Base-by-base conservation (phyloP, 1,140 invertebrate genomes). In the Oryctes rhinoceros region DNA sequence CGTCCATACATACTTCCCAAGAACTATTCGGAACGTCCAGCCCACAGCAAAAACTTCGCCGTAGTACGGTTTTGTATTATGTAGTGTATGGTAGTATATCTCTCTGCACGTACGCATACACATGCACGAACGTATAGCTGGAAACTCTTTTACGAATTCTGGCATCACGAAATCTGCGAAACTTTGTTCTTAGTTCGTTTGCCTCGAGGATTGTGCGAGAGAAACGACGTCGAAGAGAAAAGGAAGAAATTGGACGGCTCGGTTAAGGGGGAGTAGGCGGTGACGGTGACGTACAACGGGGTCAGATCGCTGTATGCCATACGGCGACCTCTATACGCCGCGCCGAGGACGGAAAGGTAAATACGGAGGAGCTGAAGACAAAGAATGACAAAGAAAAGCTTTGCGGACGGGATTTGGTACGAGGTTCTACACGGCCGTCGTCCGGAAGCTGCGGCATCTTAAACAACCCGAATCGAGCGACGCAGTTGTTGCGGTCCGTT, bases 151-250 rank as follows among this genome's bases (percentile, higher is more conserved):
- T 53, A 37, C 65, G 24, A 37, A 71, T 71, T 15, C 65, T 10
- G 65, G 65, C 65, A 71, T 71, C 65, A 71, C 75, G 80, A 83
- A 84, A 84, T 84, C 83, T 81, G 78, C 75, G 81, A 84, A 84
- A 84, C 81, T 84, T 84, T 78, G 83, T 84, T 82, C 82, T 83
- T 83, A 83, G 81, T 83, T 83, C 83, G 83, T 83, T 83, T 82
- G 80, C 80, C 80, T 78, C 49, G 79, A 81, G 81, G 83, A 75
- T 82, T 75, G 47, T 76, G 49, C 62, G 71, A 37, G 65, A 35
- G 65, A 71, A 20, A 15, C 53, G 53, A 62, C 24, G 65, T 71
- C 11, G 1, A 15, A 71, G 35, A 71, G 65, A 30, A 44, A 44
- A 5, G 65, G 65, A 30, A 71, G 65, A 71, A 71, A 35, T 35